Evolutionary conservation across 2,113 vertebrate genomes (phyloP).

Genomic region (Halcyon senegalensis): DNA sequence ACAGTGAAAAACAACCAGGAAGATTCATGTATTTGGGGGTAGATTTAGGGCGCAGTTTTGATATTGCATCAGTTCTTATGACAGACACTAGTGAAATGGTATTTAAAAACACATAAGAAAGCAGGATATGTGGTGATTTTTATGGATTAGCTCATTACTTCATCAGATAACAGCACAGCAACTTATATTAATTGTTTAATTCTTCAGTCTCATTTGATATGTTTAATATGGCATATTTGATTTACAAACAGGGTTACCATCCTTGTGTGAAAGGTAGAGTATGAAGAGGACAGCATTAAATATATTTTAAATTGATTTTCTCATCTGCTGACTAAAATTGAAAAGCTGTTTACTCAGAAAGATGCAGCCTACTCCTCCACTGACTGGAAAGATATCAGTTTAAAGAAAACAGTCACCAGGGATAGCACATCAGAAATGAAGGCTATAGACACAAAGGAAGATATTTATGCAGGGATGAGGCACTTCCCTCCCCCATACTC

Average conservation of each 20-base stretch:
- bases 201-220: not conserved
- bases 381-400: not conserved
- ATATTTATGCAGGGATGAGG: slow-evolving; percentile 1
- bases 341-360: slow-evolving; percentile 27
- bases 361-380: not conserved
- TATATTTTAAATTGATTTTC: slow-evolving; percentile 19
- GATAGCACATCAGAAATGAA: not conserved
- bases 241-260: not conserved
- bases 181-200: not conserved
- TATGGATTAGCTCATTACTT: not conserved
- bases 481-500: slow-evolving; percentile 9
- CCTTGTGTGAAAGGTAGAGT: not conserved
- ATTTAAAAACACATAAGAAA: not conserved
- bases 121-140: not conserved
- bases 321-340: slow-evolving; percentile 30
- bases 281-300: not conserved
- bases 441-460: slow-evolving; percentile 29
- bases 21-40: not conserved
- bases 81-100: not conserved
- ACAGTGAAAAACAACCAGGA: not conserved
- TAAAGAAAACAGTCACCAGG: slow-evolving; percentile 19
- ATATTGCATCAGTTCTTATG: not conserved
- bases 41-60: not conserved
- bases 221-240: not conserved
- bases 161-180: not conserved